Evolutionary conservation across 2,113 vertebrate genomes (phyloP), one percentile per base, ranked within the genome.

Genomic region (Oxyruncus cristatus): DNA sequence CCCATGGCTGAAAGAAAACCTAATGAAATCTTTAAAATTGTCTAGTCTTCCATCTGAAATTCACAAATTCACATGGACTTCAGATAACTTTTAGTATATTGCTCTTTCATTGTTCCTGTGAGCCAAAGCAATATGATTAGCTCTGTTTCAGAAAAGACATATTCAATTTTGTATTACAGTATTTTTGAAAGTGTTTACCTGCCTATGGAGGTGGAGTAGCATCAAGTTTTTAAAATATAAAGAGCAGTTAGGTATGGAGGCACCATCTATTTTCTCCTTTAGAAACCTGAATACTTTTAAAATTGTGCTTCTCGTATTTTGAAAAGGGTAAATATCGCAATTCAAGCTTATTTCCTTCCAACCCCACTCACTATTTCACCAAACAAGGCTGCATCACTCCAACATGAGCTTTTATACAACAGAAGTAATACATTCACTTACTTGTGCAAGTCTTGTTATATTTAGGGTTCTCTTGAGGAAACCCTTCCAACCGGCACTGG

Each of bases 391-490:
- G 9, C 32, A 15, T 37, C 41, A 39, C 11, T 75, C n/a, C 33
- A 77, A 33, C 16, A 35, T 3, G 14, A 61, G 37, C 79, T 22
- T 91, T 85, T 58, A 39, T 59, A 53, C 19, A 61, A 49, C 6
- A 87, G 68, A 77, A 95, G 61, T 17, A 89, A 88, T 61, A 80
- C 63, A 88, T 72, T 15, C n/a, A 89, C 99, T 99, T 98, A 99
- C 99, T 99, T 95, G 97, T 98, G 95, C 99, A 99, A 88, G 99
- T 99, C 95, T 98, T 99, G 98, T 99, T 99, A 97, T 98, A 99
- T 97, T 99, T 99, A 95, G 53, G 95, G 97, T 97, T 99, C 95
- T 99, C 99, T 96, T 99, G 99, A 12, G 98, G 97, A 97, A 99
- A 99, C 26, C 99, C 99, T 97, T 99, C 98, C 62, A 99, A 96